phyloP scores from a whole-genome alignment of 2,888 invertebrate genomes.

The Orthonychiurus folsomi region DNA sequence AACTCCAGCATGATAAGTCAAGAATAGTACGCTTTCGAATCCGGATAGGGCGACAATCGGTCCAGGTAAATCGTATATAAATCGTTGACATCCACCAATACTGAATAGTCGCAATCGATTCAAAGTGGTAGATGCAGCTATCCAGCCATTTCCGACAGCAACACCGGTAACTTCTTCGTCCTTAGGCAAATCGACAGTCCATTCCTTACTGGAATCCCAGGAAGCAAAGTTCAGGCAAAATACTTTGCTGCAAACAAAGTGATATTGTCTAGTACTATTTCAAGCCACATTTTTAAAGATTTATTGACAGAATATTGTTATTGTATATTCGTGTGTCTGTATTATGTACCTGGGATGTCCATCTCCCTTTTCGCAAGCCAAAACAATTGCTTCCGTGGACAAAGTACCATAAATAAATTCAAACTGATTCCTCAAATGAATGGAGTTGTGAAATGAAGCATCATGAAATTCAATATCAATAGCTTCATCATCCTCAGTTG shows the following conservation, averaged over 20 bases:
- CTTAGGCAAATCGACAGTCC: constrained; percentile 67
- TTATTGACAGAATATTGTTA: no score
- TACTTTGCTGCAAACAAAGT: constrained; percentile 53
- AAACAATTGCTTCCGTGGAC: constrained; percentile 65
- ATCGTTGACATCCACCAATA: constrained; percentile 76
- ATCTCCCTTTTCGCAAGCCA: constrained; percentile 54
- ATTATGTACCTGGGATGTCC: constrained; percentile 18
- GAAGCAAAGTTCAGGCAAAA: constrained; percentile 65
- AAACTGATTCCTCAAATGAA: constrained; percentile 77
- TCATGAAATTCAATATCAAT: constrained; percentile 97
- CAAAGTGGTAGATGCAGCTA: constrained; percentile 68
- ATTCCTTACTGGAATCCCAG: constrained; percentile 65
- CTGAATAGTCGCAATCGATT: constrained; percentile 74
- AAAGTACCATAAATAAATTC: constrained; percentile 82
- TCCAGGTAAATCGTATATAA: constrained; percentile 63
- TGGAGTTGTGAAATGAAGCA: constrained; percentile 72
- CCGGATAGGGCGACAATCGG: constrained; percentile 50
- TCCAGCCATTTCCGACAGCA: constrained; percentile 58
- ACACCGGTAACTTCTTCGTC: constrained; percentile 60
- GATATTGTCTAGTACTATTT: background rate
- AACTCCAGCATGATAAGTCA: constrained; percentile 54
- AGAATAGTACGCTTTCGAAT: constrained; percentile 32
- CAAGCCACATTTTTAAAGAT: background rate
- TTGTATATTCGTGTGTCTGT: no score
- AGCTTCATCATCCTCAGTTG: constrained; percentile 61